A percentile compares a stretch with the other conserved stretches of the same genome.
phyloP scores from a whole-genome alignment of 1,140 invertebrate species.

The Lasioglossum baleicum region DNA sequence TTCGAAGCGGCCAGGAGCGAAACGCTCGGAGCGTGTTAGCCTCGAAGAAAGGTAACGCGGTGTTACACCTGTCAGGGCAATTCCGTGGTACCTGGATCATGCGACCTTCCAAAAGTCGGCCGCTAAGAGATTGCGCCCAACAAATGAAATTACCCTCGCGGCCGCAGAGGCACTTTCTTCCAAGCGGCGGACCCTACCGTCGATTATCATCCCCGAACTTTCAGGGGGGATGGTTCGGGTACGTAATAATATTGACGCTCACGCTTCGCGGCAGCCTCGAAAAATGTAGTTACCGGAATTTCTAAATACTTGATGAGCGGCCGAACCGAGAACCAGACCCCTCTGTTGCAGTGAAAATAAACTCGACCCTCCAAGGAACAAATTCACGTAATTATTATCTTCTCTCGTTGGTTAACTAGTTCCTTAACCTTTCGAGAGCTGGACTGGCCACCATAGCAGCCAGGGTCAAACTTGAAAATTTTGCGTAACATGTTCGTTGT shows the following conservation, averaged over 20 bases:
- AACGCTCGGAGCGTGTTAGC: conserved; percentile 39
- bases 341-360: background rate
- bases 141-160: conserved; percentile 65
- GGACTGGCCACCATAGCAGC: too few species aligned
- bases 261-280: background rate
- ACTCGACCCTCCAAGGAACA: background rate
- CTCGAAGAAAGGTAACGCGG: conserved; percentile 56
- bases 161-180: conserved; percentile 36
- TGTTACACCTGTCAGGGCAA: conserved; percentile 70
- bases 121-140: conserved; percentile 68
- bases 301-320: conserved; percentile 23
- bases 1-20: background rate
- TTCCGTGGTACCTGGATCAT: conserved; percentile 68
- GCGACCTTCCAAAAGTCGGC: conserved; percentile 63
- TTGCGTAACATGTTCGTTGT: too few species aligned
- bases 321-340: background rate
- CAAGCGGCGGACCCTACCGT: conserved; percentile 30
- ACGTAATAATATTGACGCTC: conserved; percentile 29
- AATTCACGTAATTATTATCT: too few species aligned
- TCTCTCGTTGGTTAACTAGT: too few species aligned
- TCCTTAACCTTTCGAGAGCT: too few species aligned
- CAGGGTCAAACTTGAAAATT: too few species aligned
- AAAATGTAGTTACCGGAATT: conserved; percentile 40
- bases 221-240: background rate
- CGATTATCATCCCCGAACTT: conserved; percentile 47